Conservation (phyloP, 2,113 vertebrate genomes). For the Microcebus lehilahytsara region DNA sequence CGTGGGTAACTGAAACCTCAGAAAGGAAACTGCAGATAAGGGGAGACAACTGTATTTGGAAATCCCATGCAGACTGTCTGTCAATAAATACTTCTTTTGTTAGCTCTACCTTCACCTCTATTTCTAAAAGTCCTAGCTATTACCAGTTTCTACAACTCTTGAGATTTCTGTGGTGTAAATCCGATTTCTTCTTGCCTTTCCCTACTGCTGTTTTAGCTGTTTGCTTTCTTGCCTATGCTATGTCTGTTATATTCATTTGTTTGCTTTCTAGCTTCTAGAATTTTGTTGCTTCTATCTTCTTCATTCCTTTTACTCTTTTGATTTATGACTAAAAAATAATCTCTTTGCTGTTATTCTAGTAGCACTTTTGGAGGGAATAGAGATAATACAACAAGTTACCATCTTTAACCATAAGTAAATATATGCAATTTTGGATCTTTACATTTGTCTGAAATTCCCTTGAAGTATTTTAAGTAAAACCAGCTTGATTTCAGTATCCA, state of each 20-base stretch:
- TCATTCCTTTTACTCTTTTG: not conserved
- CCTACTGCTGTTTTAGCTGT: not conserved
- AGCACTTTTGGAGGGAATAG: not conserved
- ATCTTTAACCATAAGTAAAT: conserved; percentile 39
- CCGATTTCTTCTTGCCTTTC: not conserved
- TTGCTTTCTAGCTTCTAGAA: not conserved
- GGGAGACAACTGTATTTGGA: not conserved
- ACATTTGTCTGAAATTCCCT: conserved; percentile 25
- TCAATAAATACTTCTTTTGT: not conserved
- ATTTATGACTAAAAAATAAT: not conserved
- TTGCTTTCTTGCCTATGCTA: not conserved
- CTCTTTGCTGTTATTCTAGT: not conserved
- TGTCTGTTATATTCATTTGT: not conserved
- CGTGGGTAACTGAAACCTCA: not conserved
- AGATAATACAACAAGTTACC: not conserved
- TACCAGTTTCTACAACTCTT: not conserved
- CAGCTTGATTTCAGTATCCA: not conserved
- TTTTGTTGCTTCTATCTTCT: not conserved
- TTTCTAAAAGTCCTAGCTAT: not conserved
- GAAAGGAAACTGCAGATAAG: not conserved
- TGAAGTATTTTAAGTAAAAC: conserved; percentile 32
- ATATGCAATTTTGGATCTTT: not conserved
- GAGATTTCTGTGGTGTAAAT: not conserved
- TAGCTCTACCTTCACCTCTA: not conserved
- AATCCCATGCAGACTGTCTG: not conserved